Conservation (phyloP, 1,140 invertebrate genomes). For the roundworm (Caenorhabditis elegans) region DNA sequence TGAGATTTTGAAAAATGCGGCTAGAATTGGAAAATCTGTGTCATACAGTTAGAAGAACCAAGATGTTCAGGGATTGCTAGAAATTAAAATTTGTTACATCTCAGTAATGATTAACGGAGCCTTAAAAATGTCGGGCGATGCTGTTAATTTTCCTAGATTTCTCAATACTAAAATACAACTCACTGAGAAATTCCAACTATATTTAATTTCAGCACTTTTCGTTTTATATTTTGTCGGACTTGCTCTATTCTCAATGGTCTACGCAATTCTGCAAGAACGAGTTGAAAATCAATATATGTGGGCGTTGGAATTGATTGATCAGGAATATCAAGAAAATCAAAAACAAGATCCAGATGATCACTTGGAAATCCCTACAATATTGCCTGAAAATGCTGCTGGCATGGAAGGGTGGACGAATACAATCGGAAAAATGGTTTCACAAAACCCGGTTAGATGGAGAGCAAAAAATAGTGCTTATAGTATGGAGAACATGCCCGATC, state of each 20-base stretch:
- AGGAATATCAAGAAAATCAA: neutral
- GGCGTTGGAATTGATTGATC: constrained; percentile 24
- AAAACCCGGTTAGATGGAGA: neutral
- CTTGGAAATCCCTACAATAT: neutral
- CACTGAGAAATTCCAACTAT: no score
- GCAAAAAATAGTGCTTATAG: neutral
- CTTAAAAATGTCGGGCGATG: no score
- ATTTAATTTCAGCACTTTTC: constrained; percentile 33
- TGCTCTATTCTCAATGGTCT: constrained; percentile 17
- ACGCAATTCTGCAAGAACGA: neutral
- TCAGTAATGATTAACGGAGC: no score
- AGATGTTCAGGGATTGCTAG: no score
- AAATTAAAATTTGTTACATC: no score
- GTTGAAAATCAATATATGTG: constrained; percentile 35
- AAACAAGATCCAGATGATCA: neutral
- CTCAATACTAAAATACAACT: no score
- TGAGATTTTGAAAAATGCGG: no score
- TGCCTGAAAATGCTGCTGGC: neutral
- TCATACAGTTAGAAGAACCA: no score
- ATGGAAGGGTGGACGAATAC: neutral
- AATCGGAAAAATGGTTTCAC: neutral
- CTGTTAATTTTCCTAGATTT: no score
- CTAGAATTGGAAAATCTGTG: no score
- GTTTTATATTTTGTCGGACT: constrained; percentile 20
- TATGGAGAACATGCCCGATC: neutral